Percentiles rank a stretch among this genome's conserved stretches.
phyloP scores from a whole-genome alignment of 2,888 invertebrate species.

The Dryobotodes eremita region DNA sequence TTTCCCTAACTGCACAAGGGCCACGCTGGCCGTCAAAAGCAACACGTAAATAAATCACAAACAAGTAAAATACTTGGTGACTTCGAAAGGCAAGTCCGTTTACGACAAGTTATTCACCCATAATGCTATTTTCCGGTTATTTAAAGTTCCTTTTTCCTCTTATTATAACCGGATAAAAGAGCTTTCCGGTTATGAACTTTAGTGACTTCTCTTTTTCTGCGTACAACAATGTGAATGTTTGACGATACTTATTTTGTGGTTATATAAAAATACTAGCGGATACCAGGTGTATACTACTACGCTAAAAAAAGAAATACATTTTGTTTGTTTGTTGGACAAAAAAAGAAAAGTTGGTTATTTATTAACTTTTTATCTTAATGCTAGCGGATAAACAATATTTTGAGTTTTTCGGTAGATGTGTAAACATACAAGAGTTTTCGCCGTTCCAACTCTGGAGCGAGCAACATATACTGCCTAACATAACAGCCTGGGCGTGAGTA shows the following conservation, averaged over 20 bases:
- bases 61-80: conserved; percentile 13
- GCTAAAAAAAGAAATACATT: too few relatives aligned
- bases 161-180: conserved; percentile 41
- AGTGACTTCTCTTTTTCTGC: conserved; percentile 16
- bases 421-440: too few relatives aligned
- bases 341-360: too few relatives aligned
- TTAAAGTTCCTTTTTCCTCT: conserved; percentile 1
- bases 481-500: too few relatives aligned
- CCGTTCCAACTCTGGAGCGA: too few relatives aligned
- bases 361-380: too few relatives aligned
- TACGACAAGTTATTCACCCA: conserved; percentile 29
- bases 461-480: too few relatives aligned
- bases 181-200: conserved; percentile 19
- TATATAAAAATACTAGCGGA: neutral
- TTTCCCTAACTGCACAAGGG: neutral
- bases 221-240: conserved; percentile 1
- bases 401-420: too few relatives aligned
- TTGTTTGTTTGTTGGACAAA: too few relatives aligned
- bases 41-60: conserved; percentile 34
- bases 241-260: neutral
- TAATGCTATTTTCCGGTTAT: conserved; percentile 28
- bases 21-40: conserved; percentile 4
- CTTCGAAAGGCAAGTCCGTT: conserved; percentile 2
- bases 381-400: too few relatives aligned
- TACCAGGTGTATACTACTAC: too few relatives aligned